Conservation (phyloP, 1,140 invertebrate genomes). For the Agraylea sexmaculata region DNA sequence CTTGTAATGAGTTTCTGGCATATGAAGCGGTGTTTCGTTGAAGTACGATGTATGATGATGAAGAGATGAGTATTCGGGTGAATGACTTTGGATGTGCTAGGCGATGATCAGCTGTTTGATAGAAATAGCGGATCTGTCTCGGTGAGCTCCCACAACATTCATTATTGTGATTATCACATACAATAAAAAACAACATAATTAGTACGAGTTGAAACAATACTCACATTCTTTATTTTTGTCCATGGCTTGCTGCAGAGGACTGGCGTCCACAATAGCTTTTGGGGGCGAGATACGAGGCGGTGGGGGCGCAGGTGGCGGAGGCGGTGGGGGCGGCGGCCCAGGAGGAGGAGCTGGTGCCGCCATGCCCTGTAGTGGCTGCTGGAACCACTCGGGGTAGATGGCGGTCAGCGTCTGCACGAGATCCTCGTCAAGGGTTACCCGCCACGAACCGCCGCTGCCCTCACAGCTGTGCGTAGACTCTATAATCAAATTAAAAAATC, state of each 20-base stretch:
- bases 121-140: slow-evolving; percentile 15
- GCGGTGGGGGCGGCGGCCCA: slow-evolving; percentile 16
- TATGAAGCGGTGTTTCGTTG: too few relatives aligned
- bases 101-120: slow-evolving; percentile 7
- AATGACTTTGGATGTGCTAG: slow-evolving; percentile 2
- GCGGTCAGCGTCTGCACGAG: slow-evolving; percentile 78
- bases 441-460: slow-evolving; percentile 74
- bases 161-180: too few relatives aligned
- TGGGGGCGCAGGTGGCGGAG: slow-evolving; percentile 29
- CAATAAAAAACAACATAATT: background rate
- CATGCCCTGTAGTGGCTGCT: slow-evolving; percentile 24
- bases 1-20: too few relatives aligned
- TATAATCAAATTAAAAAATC: slow-evolving; percentile 34
- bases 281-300: slow-evolving; percentile 58
- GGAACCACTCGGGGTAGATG: slow-evolving; percentile 87
- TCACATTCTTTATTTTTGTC: slow-evolving; percentile 97
- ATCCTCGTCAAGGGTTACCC: slow-evolving; percentile 80
- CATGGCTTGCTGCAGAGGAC: slow-evolving; percentile 82
- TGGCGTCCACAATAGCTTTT: slow-evolving; percentile 86
- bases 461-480: slow-evolving; percentile 59
- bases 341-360: slow-evolving; percentile 22
- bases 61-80: background rate
- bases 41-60: too few relatives aligned
- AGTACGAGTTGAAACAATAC: slow-evolving; percentile 28
- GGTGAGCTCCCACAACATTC: too few relatives aligned